Conservation (phyloP, 1,140 invertebrate species). For the Bombus consobrinus region DNA sequence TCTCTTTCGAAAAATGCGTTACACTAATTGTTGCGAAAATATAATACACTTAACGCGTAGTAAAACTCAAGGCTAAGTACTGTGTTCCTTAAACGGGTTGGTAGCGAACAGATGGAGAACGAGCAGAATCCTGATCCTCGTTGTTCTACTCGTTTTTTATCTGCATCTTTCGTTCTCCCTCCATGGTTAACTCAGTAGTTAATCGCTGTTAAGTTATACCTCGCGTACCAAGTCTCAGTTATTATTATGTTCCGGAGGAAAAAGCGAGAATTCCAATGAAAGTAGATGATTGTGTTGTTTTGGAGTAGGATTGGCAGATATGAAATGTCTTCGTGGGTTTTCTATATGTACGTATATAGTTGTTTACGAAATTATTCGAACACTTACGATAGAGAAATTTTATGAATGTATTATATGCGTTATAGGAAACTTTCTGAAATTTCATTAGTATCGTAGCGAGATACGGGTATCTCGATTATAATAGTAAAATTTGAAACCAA, state of each 20-base stretch:
- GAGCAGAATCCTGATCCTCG: not conserved
- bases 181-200: not conserved
- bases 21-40: not conserved
- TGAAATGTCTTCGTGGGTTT: not conserved
- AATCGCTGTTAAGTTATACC: not conserved
- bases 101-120: slow-evolving; percentile 28
- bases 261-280: too few species aligned
- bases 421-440: too few species aligned
- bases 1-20: not conserved
- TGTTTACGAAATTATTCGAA: too few species aligned
- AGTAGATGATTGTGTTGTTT: not conserved
- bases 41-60: not conserved
- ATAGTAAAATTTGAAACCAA: too few species aligned
- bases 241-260: not conserved
- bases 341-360: too few species aligned
- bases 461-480: too few species aligned
- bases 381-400: too few species aligned
- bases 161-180: not conserved
- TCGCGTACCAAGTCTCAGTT: not conserved
- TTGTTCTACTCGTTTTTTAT: slow-evolving; percentile 3
- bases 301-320: not conserved
- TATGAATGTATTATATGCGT: too few species aligned
- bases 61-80: not conserved
- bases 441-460: too few species aligned
- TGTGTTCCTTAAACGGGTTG: not conserved